phyloP scores from a whole-genome alignment of 2,888 invertebrate genomes.

The Stegophylla sp. region DNA sequence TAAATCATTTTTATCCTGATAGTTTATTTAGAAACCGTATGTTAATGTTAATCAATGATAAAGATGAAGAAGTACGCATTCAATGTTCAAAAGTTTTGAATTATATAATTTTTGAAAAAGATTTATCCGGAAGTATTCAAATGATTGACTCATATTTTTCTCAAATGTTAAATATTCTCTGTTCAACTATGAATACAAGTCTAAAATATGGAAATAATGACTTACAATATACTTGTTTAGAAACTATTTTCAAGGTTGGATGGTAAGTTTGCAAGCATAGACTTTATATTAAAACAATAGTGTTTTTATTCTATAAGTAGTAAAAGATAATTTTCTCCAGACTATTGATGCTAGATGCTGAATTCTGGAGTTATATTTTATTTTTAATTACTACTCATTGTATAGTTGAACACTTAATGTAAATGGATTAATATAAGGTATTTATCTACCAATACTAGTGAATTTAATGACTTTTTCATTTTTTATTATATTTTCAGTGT shows the following conservation, averaged over 20 bases:
- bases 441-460: too few relatives aligned
- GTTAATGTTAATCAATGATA: slow-evolving; percentile 47
- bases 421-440: too few relatives aligned
- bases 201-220: slow-evolving; percentile 44
- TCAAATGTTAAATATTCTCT: slow-evolving; percentile 38
- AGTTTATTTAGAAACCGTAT: slow-evolving; percentile 44
- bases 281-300: neutral
- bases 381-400: too few relatives aligned
- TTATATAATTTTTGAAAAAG: slow-evolving; percentile 45
- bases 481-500: slow-evolving; percentile 61
- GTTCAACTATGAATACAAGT: slow-evolving; percentile 39
- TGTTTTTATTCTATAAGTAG: too few relatives aligned
- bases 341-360: too few relatives aligned
- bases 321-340: too few relatives aligned
- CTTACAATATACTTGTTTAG: slow-evolving; percentile 45
- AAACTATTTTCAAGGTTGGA: slow-evolving; percentile 53
- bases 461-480: slow-evolving; percentile 20
- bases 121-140: slow-evolving; percentile 39
- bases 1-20: slow-evolving; percentile 43
- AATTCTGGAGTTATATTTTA: too few relatives aligned
- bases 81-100: slow-evolving; percentile 55
- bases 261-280: slow-evolving; percentile 32
- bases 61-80: slow-evolving; percentile 48
- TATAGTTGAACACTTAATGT: too few relatives aligned
- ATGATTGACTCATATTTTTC: slow-evolving; percentile 31